Evolutionary conservation across 1,140 invertebrate species (phyloP).

Genomic region (Drosophila littoralis): DNA sequence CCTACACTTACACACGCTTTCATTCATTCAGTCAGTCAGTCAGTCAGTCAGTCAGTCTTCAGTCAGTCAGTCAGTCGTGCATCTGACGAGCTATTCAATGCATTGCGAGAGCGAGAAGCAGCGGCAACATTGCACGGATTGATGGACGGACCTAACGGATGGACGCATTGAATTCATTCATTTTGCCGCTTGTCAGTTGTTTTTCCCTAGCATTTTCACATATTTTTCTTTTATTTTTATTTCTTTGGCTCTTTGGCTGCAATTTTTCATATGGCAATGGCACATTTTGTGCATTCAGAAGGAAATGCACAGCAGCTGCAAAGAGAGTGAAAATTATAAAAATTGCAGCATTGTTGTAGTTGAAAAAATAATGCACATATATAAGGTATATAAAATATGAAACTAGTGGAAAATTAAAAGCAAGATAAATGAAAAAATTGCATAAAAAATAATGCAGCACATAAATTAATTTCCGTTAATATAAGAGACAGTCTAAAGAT

Average conservation of each 20-base stretch:
- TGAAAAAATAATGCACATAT: conserved; percentile 36
- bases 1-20: not conserved
- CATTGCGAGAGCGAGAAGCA: conserved; percentile 14
- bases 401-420: conserved; percentile 30
- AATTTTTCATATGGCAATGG: conserved; percentile 42
- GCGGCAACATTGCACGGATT: conserved; percentile 13
- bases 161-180: conserved; percentile 50
- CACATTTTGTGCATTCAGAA: conserved; percentile 65
- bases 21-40: conserved; percentile 33
- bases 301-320: conserved; percentile 67
- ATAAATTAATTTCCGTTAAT: conserved; percentile 74
- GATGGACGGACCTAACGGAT: conserved; percentile 16
- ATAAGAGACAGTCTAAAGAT: conserved; percentile 29
- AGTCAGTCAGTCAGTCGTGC: conserved; percentile 41
- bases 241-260: conserved; percentile 47
- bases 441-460: conserved; percentile 48
- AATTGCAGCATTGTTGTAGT: conserved; percentile 30
- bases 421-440: conserved; percentile 17
- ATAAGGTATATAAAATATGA: conserved; percentile 13
- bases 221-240: not conserved
- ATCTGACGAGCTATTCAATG: conserved; percentile 51
- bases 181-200: conserved; percentile 3
- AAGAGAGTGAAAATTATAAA: conserved; percentile 43
- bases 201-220: conserved; percentile 1
- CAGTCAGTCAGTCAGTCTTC: conserved; percentile 19